phyloP scores from a whole-genome alignment of 2,113 vertebrate species.

The Pelmatolapia mariae region DNA sequence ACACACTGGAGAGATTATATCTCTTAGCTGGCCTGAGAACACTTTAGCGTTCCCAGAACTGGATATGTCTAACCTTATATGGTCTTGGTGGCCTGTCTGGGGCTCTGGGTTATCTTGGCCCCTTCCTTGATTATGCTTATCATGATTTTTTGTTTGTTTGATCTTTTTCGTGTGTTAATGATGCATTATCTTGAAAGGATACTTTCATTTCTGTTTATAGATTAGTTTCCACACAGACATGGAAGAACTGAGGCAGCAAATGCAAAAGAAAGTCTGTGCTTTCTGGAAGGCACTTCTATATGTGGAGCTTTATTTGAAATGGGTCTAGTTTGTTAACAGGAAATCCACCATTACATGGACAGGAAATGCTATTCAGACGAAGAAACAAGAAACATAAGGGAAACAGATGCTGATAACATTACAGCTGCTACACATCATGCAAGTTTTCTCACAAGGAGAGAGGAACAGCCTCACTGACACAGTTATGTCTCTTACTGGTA shows the following conservation, averaged over 20 bases:
- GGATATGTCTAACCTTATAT: not conserved
- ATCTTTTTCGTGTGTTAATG: not conserved
- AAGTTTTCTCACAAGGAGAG: not conserved
- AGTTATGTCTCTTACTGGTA: not conserved
- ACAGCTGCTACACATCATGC: not conserved
- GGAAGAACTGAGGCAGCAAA: not conserved
- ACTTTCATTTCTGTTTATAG: not conserved
- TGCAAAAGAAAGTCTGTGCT: not conserved
- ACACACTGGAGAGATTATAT: not conserved
- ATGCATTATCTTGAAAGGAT: not conserved
- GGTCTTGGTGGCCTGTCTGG: not conserved
- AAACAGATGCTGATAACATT: not conserved
- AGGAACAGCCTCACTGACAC: not conserved
- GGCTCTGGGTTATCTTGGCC: not conserved
- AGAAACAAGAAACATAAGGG: slow-evolving; percentile 31
- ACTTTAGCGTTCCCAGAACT: not conserved
- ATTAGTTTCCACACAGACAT: not conserved
- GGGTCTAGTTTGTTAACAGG: slow-evolving; percentile 60
- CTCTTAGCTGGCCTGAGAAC: not conserved
- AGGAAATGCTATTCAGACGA: slow-evolving; percentile 70
- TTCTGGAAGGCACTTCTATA: not conserved
- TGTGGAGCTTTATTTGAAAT: slow-evolving; percentile 4
- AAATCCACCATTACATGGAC: slow-evolving; percentile 65
- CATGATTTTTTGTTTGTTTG: not conserved
- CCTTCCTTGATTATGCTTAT: not conserved